Evolutionary conservation across 2,113 vertebrate species (phyloP), one percentile per base, ranked within the genome.

Genomic region (Petrocephalus microphthalmus): DNA sequence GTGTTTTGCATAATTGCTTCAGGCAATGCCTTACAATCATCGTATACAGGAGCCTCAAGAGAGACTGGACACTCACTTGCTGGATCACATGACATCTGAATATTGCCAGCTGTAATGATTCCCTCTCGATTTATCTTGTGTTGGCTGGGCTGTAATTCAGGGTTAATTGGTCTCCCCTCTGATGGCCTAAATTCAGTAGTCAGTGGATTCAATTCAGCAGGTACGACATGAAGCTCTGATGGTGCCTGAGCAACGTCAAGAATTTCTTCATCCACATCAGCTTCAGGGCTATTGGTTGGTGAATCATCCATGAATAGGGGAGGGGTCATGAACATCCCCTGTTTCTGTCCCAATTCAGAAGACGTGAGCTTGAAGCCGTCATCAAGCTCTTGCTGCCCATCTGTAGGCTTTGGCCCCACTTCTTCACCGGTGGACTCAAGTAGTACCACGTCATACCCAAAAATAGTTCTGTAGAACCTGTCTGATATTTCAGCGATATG

Each of bases 391-490:
- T 57, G 51, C 20, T 47, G 54, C 53, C 82, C 78, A 20, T 84
- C 53, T 33, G 29, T 84, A 25, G 53, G 33, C 57, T 49, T 88
- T 84, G 51, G 74, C 33, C 87, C 87, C 6, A 60, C n/a, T 22
- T 89, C 45, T 25, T 82, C 49, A 64, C 20, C 56, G 25, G 56
- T 67, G 45, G 81, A 87, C 37, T 89, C 47, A 22, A 60, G 87
- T 60, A 92, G 84, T 52, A 92, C 87, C 84, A 91, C 88, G 74
- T 92, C 47, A 90, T 90, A 89, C 85, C 94, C 94, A 91, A 93
- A 96, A 8, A 95, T 90, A 51, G 94, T 92, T 90, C 89, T 83
- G 91, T 95, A 94, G n/a, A 95, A 93, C 86, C 92, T 91, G n/a
- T 52, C 89, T 33, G 94, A 94, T 89, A 94, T 91, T 49, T 94